These are phyloP conservation scores for Chaetura pelagica DNA, from an alignment of 2,113 vertebrate species.

Conservation along the genomic window DNA sequence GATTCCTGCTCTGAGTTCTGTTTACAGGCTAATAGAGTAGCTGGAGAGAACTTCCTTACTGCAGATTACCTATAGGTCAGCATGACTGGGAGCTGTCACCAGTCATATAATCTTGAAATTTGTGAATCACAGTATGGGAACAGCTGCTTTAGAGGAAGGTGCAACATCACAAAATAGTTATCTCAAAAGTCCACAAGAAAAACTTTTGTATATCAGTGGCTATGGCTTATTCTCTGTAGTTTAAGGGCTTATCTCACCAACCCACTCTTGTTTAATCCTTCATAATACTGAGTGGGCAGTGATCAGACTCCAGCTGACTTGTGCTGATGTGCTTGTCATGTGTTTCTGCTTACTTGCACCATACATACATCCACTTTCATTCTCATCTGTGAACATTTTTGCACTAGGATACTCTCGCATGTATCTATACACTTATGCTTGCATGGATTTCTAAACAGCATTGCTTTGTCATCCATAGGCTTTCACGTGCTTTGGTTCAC, in stretches of 20 bases:
- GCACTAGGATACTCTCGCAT: neutral
- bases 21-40: neutral
- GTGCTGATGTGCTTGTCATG: slow-evolving; percentile 15
- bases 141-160: slow-evolving; percentile 58
- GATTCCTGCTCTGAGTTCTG: neutral
- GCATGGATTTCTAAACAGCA: neutral
- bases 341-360: slow-evolving; percentile 8
- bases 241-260: neutral
- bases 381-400: slow-evolving; percentile 17
- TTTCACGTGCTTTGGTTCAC: neutral
- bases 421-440: neutral
- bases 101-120: neutral
- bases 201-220: neutral
- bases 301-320: slow-evolving; percentile 53
- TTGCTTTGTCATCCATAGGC: neutral
- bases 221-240: neutral
- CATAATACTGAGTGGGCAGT: neutral
- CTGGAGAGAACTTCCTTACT: neutral
- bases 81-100: neutral
- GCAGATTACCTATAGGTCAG: neutral
- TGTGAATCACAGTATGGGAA: neutral
- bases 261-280: slow-evolving; percentile 3
- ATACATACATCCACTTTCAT: neutral
- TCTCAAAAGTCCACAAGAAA: neutral
- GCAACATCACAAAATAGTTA: neutral